A percentile compares a stretch with the other conserved stretches of the same genome.
Conservation (phyloP, 2,113 vertebrate genomes). For the Stegostoma tigrinum region DNA sequence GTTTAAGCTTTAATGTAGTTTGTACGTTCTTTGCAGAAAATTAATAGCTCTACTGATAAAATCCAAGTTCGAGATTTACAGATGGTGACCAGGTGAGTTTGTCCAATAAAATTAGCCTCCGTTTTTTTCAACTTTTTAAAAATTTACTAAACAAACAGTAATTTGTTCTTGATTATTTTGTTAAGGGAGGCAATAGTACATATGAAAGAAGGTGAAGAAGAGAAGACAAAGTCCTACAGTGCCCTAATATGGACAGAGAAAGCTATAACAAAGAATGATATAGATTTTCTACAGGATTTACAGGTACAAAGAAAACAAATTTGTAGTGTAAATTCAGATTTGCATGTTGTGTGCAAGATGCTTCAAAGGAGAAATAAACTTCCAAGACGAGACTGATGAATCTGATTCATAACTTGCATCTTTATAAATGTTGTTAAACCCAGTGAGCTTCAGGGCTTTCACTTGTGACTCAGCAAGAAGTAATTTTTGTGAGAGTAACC, state of each 20-base stretch:
- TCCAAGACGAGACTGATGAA: not conserved
- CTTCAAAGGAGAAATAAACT: not conserved
- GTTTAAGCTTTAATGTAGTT: slow-evolving; percentile 45
- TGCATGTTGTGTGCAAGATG: not conserved
- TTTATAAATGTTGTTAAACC: not conserved
- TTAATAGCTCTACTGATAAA: slow-evolving; percentile 85
- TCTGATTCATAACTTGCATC: not conserved
- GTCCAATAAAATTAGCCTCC: not conserved
- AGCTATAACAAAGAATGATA: slow-evolving; percentile 65
- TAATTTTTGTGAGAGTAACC: not conserved
- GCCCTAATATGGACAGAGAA: slow-evolving; percentile 87
- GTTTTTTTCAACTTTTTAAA: too few species aligned
- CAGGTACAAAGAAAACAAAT: slow-evolving; percentile 59
- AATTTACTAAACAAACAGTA: slow-evolving; percentile 39
- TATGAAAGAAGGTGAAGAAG: slow-evolving; percentile 96
- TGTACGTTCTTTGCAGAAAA: slow-evolving; percentile 59
- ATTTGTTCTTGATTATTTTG: slow-evolving; percentile 44
- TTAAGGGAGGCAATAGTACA: slow-evolving; percentile 80
- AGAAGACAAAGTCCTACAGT: slow-evolving; percentile 90
- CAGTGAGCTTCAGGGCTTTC: not conserved
- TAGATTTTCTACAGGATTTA: slow-evolving; percentile 69
- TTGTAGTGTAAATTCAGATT: not conserved
- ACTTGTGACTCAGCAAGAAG: not conserved
- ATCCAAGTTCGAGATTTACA: slow-evolving; percentile 88
- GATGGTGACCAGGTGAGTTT: slow-evolving; percentile 83